Conservation (phyloP, 2,113 vertebrate genomes). For the Bothrops jararaca region DNA sequence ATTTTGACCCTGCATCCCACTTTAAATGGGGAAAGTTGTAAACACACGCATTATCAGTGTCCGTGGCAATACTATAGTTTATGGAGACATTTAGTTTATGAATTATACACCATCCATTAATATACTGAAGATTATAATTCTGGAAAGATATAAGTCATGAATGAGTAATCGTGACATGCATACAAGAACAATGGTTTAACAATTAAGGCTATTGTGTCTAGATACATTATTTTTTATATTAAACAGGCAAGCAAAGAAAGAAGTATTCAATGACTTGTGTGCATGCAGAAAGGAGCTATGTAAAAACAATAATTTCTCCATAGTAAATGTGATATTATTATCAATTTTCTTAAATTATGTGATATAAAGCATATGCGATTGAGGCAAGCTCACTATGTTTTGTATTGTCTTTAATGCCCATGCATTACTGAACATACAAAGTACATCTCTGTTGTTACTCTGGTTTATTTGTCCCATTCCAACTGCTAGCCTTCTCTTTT, state of each 20-base stretch:
- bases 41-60: not conserved
- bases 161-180: not conserved
- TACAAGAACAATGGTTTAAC: not conserved
- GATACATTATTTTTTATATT: not conserved
- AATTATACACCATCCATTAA: not conserved
- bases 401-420: not conserved
- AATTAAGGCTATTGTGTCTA: not conserved
- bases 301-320: not conserved
- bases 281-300: not conserved
- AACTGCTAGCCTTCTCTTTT: not conserved
- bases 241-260: not conserved
- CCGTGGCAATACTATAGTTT: not conserved
- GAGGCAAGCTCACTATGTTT: not conserved
- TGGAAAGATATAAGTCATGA: not conserved
- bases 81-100: not conserved
- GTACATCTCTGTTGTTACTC: not conserved
- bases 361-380: not conserved
- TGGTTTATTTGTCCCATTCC: not conserved
- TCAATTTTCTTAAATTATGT: not conserved
- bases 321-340: not conserved
- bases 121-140: not conserved
- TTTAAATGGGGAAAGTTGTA: not conserved
- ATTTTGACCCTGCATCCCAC: not conserved
- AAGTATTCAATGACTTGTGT: not conserved
- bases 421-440: not conserved